Conservation (phyloP, 2,888 invertebrate genomes). For the Acrobasis consociella region DNA sequence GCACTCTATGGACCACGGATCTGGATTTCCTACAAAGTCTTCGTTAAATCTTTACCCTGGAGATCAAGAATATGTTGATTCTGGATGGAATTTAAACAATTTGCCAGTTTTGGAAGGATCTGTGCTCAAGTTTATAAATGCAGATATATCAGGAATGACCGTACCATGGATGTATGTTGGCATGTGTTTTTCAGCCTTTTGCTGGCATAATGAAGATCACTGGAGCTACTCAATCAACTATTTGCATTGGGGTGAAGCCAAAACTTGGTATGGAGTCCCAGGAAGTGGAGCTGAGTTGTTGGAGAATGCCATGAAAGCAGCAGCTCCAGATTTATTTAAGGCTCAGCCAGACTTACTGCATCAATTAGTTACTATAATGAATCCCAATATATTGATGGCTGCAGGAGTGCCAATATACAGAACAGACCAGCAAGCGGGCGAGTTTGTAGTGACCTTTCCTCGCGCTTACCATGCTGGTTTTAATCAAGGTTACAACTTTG, state of each 20-base stretch:
- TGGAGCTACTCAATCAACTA: conserved; percentile 93
- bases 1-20: conserved; percentile 89
- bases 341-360: conserved; percentile 89
- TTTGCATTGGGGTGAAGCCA: conserved; percentile 91
- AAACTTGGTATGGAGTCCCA: conserved; percentile 92
- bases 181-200: conserved; percentile 92
- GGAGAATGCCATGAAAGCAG: conserved; percentile 87
- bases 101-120: conserved; percentile 87
- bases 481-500: conserved; percentile 92
- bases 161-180: conserved; percentile 94
- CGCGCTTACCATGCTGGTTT: conserved; percentile 92
- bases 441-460: conserved; percentile 91
- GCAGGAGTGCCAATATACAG: conserved; percentile 84
- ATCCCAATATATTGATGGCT: conserved; percentile 87
- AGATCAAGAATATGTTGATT: conserved; percentile 85
- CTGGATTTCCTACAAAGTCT: conserved; percentile 88
- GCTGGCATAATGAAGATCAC: conserved; percentile 93
- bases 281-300: conserved; percentile 86
- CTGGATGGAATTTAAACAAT: conserved; percentile 91
- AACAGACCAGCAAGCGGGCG: conserved; percentile 89
- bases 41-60: conserved; percentile 83
- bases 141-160: conserved; percentile 88
- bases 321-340: conserved; percentile 89
- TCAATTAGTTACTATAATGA: conserved; percentile 90
- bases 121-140: conserved; percentile 88